phyloP scores from a whole-genome alignment of 2,797 vertebrate genomes.

The Malurus splendens region DNA sequence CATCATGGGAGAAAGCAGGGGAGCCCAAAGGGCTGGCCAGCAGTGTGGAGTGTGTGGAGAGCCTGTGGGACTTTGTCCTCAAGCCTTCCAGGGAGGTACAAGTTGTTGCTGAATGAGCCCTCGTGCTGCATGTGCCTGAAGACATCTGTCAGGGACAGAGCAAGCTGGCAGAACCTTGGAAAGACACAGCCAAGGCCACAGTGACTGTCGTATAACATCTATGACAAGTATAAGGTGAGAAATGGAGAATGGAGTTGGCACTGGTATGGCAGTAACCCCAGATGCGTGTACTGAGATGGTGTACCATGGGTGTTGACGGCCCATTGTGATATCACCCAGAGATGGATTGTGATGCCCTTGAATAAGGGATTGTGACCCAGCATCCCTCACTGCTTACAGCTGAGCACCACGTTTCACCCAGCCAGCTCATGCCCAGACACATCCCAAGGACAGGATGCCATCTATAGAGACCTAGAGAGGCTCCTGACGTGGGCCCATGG shows the following conservation, averaged over 20 bases:
- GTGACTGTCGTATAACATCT: not conserved
- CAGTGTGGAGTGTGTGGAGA: not conserved
- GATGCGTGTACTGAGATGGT: rapidly evolving
- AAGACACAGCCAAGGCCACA: not conserved
- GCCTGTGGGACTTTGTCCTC: not conserved
- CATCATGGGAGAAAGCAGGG: rapidly evolving
- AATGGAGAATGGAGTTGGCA: not conserved
- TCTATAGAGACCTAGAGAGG: not conserved
- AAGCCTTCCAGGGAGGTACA: rapidly evolving
- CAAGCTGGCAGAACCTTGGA: not conserved
- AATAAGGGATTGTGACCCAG: not conserved
- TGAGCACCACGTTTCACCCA: not conserved
- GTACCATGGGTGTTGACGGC: not conserved
- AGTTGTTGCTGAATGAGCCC: not conserved
- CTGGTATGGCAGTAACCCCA: rapidly evolving
- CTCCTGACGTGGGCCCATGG: not conserved
- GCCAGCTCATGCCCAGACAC: not conserved
- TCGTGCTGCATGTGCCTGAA: not conserved
- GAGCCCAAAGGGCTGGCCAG: not conserved
- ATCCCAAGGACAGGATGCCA: not conserved
- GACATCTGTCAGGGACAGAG: not conserved
- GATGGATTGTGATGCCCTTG: not conserved
- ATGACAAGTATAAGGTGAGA: not conserved
- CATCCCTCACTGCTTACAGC: not conserved
- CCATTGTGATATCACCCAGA: not conserved